A percentile compares a stretch with the other conserved stretches of the same genome.
Conservation (phyloP, 2,797 vertebrate genomes). For the Galago senegalensis region DNA sequence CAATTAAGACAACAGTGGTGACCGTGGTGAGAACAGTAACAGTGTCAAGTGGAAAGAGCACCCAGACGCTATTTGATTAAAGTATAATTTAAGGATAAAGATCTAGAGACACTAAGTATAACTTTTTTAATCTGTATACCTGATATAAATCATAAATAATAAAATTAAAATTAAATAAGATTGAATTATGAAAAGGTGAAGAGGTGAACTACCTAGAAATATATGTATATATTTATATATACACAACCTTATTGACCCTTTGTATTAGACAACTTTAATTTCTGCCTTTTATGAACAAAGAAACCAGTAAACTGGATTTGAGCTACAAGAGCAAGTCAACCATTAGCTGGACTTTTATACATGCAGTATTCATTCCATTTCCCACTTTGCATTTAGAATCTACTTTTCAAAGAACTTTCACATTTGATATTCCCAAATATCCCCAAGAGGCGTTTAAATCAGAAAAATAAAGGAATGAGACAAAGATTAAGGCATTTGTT, state of each 20-base stretch:
- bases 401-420: constrained; percentile 14
- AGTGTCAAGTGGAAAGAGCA: not conserved
- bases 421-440: constrained; percentile 2
- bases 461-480: not conserved
- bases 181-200: not conserved
- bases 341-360: not conserved
- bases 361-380: not conserved
- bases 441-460: not conserved
- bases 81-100: not conserved
- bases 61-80: not conserved
- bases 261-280: not conserved
- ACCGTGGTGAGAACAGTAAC: not conserved
- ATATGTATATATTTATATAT: not conserved
- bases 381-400: not conserved
- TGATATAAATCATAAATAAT: not conserved
- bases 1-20: not conserved
- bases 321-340: not conserved
- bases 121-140: not conserved
- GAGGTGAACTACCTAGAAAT: not conserved
- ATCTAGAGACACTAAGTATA: not conserved
- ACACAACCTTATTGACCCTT: not conserved
- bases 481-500: constrained; percentile 31
- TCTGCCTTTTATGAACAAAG: constrained; percentile 15
- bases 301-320: not conserved
- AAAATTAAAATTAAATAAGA: not conserved